Percentiles rank a stretch among this genome's conserved stretches.
Evolutionary conservation across 2,113 vertebrate species (phyloP).

Genomic region (Sardina pilchardus): DNA sequence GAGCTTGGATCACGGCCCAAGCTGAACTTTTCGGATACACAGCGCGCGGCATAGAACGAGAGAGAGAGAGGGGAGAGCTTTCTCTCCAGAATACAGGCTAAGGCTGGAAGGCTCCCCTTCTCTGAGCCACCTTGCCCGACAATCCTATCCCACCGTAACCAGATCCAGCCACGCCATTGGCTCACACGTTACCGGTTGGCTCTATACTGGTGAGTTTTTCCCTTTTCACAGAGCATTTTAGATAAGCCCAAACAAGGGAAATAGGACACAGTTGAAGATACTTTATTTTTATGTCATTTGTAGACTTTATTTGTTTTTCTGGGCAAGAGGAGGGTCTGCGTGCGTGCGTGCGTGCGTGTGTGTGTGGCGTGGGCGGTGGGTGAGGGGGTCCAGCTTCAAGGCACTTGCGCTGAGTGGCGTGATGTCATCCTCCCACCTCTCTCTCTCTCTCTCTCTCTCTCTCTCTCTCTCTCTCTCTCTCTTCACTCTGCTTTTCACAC

Average conservation of each 20-base stretch:
- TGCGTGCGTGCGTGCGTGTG: conserved; percentile 38
- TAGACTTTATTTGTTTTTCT: background rate
- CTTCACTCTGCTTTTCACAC: conserved; percentile 67
- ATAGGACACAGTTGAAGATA: background rate
- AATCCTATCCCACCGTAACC: conserved; percentile 36
- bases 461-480: conserved; percentile 9
- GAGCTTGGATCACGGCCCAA: conserved; percentile 26
- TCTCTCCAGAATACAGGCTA: conserved; percentile 23
- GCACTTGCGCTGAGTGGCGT: conserved; percentile 67
- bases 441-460: background rate
- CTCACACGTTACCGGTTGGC: conserved; percentile 26
- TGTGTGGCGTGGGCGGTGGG: conserved; percentile 38
- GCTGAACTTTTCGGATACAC: conserved; percentile 24
- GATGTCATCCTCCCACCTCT: conserved; percentile 75
- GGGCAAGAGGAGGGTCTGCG: background rate
- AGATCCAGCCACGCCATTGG: conserved; percentile 32
- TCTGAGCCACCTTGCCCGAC: conserved; percentile 23
- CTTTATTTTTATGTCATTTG: background rate
- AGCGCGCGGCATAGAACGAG: background rate
- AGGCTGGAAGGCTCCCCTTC: conserved; percentile 22
- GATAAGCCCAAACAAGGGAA: conserved; percentile 10
- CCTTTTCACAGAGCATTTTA: conserved; percentile 17
- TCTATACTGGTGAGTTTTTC: background rate
- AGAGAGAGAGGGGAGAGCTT: background rate
- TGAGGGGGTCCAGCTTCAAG: conserved; percentile 58